A percentile compares a stretch with the other conserved stretches of the same genome.
Conservation (phyloP, 2,888 invertebrate genomes). For the Thyatira batis region DNA sequence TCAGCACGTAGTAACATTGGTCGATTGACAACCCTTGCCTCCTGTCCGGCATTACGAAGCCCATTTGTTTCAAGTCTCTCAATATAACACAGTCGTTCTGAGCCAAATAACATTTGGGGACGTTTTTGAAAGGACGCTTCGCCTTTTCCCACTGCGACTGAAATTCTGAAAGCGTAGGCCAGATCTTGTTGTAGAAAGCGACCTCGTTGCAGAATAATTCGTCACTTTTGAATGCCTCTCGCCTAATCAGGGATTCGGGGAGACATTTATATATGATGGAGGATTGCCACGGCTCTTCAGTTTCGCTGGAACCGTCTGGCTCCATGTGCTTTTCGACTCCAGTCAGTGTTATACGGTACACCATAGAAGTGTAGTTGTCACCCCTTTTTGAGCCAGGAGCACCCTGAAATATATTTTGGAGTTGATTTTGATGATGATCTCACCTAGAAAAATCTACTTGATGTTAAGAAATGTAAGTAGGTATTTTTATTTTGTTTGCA, state of each 20-base stretch:
- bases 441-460: too few species aligned
- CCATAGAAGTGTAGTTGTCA: conserved; percentile 88
- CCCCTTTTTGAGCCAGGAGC: conserved; percentile 87
- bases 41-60: conserved; percentile 85
- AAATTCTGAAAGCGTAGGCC: conserved; percentile 84
- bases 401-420: conserved; percentile 64
- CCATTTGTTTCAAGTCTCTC: conserved; percentile 83
- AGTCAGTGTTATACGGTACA: conserved; percentile 84
- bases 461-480: too few species aligned
- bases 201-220: conserved; percentile 87
- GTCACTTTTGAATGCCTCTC: conserved; percentile 88
- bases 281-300: conserved; percentile 82
- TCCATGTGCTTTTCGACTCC: conserved; percentile 66
- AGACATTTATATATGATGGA: conserved; percentile 87
- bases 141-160: conserved; percentile 74
- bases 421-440: too few species aligned
- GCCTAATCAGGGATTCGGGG: conserved; percentile 83
- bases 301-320: conserved; percentile 50
- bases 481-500: too few species aligned
- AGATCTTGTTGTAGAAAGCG: conserved; percentile 86
- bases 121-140: conserved; percentile 73
- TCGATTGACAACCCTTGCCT: conserved; percentile 82
- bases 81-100: conserved; percentile 80
- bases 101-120: conserved; percentile 84
- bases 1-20: conserved; percentile 83